Conservation (phyloP, 2,113 vertebrate species). For the Anoplopoma fimbria region DNA sequence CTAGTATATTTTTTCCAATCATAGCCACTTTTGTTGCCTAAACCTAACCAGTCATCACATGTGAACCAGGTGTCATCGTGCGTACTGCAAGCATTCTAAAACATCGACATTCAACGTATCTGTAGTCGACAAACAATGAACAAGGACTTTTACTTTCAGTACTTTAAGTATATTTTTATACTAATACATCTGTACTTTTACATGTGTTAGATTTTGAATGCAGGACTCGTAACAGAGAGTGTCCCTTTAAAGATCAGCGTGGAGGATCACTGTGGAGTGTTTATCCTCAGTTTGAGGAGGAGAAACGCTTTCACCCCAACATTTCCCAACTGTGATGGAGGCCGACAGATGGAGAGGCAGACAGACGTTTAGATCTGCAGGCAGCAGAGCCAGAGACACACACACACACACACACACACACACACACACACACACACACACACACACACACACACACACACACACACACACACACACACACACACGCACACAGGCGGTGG, state of each 20-base stretch:
- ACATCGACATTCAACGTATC: too few species aligned
- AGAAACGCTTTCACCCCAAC: constrained; percentile 13
- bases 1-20: too few species aligned
- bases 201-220: too few species aligned
- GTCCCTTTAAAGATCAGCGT: neutral
- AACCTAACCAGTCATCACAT: too few species aligned
- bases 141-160: too few species aligned
- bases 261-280: neutral
- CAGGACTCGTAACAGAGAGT: too few species aligned
- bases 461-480: neutral
- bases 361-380: constrained; percentile 21
- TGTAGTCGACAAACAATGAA: too few species aligned
- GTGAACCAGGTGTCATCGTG: too few species aligned
- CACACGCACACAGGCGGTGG: neutral
- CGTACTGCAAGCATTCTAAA: too few species aligned
- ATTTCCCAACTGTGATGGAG: constrained; percentile 35
- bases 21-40: too few species aligned
- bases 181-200: too few species aligned
- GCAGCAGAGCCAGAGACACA: constrained; percentile 25
- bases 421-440: constrained; percentile 5
- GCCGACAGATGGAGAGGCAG: constrained; percentile 65
- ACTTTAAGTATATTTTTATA: too few species aligned
- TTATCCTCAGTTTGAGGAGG: constrained; percentile 23
- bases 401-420: constrained; percentile 6
- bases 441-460: constrained; percentile 5